Evolutionary conservation across 2,888 invertebrate genomes (phyloP), one percentile per base, ranked within the genome.

Genomic region (Andrena chrysosceles): DNA sequence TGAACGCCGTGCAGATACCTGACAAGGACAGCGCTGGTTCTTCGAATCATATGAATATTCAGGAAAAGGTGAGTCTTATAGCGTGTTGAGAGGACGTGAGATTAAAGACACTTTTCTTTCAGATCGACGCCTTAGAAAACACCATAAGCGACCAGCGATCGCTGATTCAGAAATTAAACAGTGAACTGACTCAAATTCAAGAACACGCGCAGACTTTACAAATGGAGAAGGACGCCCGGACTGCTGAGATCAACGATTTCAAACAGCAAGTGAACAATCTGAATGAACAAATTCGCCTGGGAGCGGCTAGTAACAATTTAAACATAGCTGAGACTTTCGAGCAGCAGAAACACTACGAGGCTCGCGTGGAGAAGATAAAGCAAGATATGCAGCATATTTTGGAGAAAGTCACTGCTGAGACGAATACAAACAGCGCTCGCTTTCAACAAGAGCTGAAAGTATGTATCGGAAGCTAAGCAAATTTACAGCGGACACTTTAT

Each of bases 1-100:
- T 96, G 85, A 95, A 96, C 20, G 94, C 95, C 0, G 94, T 94
- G 10, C 96, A 97, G 92, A 94, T 97, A 16, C 95, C 77, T 16
- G 29, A 31, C 16, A 81, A 79, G 7, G 74, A 95, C 16, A 93
- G 94, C 54, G 90, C 96, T 23, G 62, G 59, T 56, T 10, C 77
- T 23, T 94, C 94, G 13, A 85, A 72, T 73, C 84, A 68, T 54
- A 76, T 83, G 62, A 75, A 77, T 26, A 72, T 88, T 48, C 89
- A 89, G 35, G 90, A 91, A 76, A 90, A 92, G 81, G 92, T 91
- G 78, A 83, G 42, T 3, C 4, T 42, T 16, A 31, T 6, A 10
- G 4, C 31, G 20, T 48, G n/a, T 10, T 6, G 8, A 26, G 2
- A 23, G 2, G 23, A 4, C 26, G 13, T 23, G 0, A n/a, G 26